Conservation (phyloP, 2,797 vertebrate species). For the Podarcis lilfordi region DNA sequence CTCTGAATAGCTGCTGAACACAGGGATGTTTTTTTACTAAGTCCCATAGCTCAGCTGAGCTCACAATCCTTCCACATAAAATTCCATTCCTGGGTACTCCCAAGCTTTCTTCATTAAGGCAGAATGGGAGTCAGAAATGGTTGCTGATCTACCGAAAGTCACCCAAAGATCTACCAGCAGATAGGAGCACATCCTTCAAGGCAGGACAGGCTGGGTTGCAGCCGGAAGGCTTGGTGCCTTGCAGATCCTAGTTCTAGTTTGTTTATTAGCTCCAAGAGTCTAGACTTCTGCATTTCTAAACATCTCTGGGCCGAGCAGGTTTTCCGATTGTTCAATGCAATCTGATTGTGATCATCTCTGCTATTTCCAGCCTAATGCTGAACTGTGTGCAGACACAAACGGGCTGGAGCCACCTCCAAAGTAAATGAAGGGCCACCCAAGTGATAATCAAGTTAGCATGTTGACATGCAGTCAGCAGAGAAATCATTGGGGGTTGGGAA, state of each 20-base stretch:
- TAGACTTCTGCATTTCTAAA: conserved; percentile 27
- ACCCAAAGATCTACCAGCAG: not conserved
- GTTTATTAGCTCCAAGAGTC: conserved; percentile 27
- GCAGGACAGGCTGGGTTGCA: not conserved
- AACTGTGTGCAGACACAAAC: not conserved
- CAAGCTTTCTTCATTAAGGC: too few relatives aligned
- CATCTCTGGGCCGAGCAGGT: not conserved
- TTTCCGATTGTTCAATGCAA: conserved; percentile 20
- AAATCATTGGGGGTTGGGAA: not conserved
- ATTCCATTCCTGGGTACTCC: too few relatives aligned
- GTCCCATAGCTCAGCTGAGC: too few relatives aligned
- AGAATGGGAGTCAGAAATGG: too few relatives aligned
- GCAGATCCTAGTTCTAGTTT: not conserved
- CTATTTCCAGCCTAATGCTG: conserved; percentile 20
- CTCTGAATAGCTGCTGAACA: too few relatives aligned
- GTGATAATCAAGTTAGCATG: not conserved
- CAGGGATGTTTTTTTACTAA: too few relatives aligned
- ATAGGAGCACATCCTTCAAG: not conserved
- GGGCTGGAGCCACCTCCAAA: not conserved
- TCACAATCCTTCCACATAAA: too few relatives aligned
- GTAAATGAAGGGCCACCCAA: conserved; percentile 41
- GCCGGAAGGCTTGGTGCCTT: conserved; percentile 24
- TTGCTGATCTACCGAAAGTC: not conserved
- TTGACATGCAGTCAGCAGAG: conserved; percentile 19
- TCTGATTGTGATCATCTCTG: conserved; percentile 31